These are phyloP conservation scores for Phenganax subtilis DNA, from an alignment of 92 coral and sea anemone genomes.

Conservation along the genomic window DNA sequence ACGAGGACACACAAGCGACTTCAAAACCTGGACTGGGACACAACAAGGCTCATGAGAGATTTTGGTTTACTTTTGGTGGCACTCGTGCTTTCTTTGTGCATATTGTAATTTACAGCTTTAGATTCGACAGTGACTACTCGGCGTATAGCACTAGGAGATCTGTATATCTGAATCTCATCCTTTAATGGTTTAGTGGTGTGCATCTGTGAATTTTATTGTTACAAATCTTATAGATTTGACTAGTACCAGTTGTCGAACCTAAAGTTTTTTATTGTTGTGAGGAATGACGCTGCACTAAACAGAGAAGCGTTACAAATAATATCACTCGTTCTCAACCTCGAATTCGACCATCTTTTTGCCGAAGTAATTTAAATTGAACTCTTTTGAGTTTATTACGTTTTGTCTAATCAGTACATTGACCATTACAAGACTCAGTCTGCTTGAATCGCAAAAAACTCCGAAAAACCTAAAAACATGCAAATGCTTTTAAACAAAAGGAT, in stretches of 20 bases:
- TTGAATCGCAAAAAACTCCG: too few relatives aligned
- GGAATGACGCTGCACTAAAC: not conserved
- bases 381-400: too few relatives aligned
- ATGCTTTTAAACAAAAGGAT: too few relatives aligned
- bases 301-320: not conserved
- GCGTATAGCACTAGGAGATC: not conserved
- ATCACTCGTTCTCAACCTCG: not conserved
- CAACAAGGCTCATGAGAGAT: not conserved
- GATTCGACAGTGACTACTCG: not conserved
- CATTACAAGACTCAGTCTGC: too few relatives aligned
- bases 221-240: not conserved
- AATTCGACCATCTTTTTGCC: not conserved
- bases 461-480: too few relatives aligned
- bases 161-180: not conserved
- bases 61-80: not conserved
- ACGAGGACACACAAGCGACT: not conserved
- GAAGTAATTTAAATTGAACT: not conserved
- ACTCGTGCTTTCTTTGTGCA: not conserved
- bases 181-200: not conserved
- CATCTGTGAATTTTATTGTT: not conserved
- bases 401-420: too few relatives aligned
- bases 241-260: conserved; percentile 4
- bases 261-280: conserved; percentile 1
- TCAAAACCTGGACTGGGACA: not conserved
- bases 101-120: not conserved